A percentile compares a stretch with the other conserved stretches of the same genome.
phyloP scores from a whole-genome alignment of 1,140 invertebrate genomes.

The Wiebesia pumilae region DNA sequence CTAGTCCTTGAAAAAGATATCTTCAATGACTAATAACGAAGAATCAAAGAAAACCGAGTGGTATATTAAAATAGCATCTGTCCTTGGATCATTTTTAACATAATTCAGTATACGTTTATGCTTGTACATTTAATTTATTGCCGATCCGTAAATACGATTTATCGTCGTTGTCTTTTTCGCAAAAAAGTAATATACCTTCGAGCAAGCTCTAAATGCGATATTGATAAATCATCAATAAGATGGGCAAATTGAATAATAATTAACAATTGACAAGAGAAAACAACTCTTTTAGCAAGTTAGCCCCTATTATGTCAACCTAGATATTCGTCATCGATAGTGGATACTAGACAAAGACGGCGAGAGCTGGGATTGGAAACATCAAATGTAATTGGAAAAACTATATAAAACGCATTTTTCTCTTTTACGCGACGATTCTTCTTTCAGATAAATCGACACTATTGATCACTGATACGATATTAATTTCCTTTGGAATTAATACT shows the following conservation, averaged over 20 bases:
- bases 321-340: slow-evolving; percentile 32
- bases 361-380: not conserved
- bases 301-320: slow-evolving; percentile 19
- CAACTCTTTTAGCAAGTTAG: slow-evolving; percentile 11
- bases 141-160: too few relatives aligned
- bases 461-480: not conserved
- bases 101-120: too few relatives aligned
- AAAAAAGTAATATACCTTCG: too few relatives aligned
- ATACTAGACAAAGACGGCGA: not conserved
- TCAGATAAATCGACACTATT: too few relatives aligned
- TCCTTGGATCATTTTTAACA: slow-evolving; percentile 10
- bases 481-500: not conserved
- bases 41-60: not conserved
- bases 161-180: too few relatives aligned
- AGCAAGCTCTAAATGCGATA: not conserved
- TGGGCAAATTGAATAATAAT: not conserved
- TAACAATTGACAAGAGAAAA: slow-evolving; percentile 21
- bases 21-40: not conserved
- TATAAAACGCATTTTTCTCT: not conserved
- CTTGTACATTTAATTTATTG: too few relatives aligned
- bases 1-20: slow-evolving; percentile 21
- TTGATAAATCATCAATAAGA: not conserved
- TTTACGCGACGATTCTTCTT: not conserved
- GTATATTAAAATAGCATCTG: slow-evolving; percentile 1
- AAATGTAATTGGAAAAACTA: not conserved